Base-by-base conservation (phyloP, 1,140 invertebrate species). In the Nasonia longicornis region DNA sequence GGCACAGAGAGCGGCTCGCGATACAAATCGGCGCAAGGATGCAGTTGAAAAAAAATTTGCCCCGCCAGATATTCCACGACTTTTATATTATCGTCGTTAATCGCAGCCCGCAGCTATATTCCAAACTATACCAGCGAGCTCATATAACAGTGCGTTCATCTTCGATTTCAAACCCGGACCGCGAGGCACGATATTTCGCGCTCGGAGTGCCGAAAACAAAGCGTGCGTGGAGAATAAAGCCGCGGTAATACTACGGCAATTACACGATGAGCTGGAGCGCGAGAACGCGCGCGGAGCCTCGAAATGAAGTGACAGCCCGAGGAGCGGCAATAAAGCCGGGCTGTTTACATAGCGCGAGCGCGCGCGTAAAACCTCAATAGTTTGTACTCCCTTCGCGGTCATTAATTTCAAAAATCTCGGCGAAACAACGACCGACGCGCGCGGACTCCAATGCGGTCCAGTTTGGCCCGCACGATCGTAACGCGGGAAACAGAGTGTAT, bases 321-420 rank as follows among this genome's bases (percentile, higher is more conserved):
- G 52, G 52, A 58, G 52, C 20, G 6, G 52, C 52, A 58, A 58
- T 58, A 58, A 58, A 58, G 52, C 52, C 52, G 2, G 52, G 52
- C 20, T 58, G 52, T 58, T 58, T 58, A 58, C 52, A 58, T 58
- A 58, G 52, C 52, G 52, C 52, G 52, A 20, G 14, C 52, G 14
- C 52, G 20, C 52, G 26, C 29, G 66, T 67, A n/a, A 67, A 67
- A 67, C 14, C 66, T 67, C 66, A 31, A 67, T 67, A 67, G 29
- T 67, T 67, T 31, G 29, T 26, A 67, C 29, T 26, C 66, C 26
- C 52, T 58, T 58, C 20, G 52, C 20, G 52, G 52, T 58, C 52
- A 58, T 58, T 58, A 58, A 58, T 58, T 58, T 29, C 66, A 67
- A 67, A 67, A 67, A 67, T 67, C 29, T 67, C 26, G 66, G 66